Percentiles rank a stretch among this genome's conserved stretches.
Evolutionary conservation across 2,797 vertebrate species (phyloP).

Genomic region (Liasis olivaceus): DNA sequence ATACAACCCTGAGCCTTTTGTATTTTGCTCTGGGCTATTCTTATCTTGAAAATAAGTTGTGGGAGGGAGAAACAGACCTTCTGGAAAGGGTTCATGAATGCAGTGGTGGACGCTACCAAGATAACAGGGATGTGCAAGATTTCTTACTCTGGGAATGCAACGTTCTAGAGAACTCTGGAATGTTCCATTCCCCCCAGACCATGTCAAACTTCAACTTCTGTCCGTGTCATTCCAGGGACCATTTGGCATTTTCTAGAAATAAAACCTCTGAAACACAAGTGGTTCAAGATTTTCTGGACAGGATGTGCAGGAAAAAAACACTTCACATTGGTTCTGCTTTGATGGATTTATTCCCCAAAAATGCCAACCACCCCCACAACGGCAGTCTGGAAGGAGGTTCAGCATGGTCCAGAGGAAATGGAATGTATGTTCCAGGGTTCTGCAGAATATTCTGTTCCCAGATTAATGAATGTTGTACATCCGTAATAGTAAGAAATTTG

Average conservation of each 20-base stretch:
- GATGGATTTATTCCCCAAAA: neutral
- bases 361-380: neutral
- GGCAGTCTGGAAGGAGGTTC: neutral
- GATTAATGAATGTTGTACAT: neutral
- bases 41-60: neutral
- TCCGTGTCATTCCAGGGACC: neutral
- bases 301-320: neutral
- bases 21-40: neutral
- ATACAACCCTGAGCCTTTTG: neutral
- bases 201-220: neutral
- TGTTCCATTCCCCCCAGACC: neutral
- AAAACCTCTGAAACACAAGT: neutral
- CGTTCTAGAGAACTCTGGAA: neutral
- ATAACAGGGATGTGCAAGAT: neutral
- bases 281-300: neutral
- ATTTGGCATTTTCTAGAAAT: neutral
- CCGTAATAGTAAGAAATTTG: neutral
- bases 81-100: neutral
- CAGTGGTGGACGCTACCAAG: neutral
- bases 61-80: neutral
- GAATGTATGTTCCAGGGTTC: neutral
- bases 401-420: neutral
- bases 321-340: neutral
- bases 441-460: neutral
- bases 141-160: neutral